Evolutionary conservation across 1,140 invertebrate species (phyloP), one percentile per base, ranked within the genome.

Genomic region (Babylonia areolata): DNA sequence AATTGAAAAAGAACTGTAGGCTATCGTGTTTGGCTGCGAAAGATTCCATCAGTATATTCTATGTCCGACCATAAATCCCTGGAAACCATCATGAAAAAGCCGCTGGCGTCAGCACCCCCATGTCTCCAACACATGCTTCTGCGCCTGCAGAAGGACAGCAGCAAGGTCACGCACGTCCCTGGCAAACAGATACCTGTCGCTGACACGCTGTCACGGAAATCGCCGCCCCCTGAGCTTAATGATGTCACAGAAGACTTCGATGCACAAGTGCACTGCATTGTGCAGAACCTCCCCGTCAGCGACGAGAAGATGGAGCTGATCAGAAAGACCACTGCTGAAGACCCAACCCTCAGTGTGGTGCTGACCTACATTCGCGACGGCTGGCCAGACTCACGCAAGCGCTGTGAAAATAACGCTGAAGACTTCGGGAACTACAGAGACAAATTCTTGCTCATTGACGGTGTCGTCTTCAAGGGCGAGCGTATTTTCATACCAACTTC

Each of bases 1-100:
- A 84, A 94, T 95, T 40, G 95, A 96, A 81, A 95, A 94, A 90
- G 95, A 96, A 93, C 94, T 94, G 5, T 89, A 95, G 11, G 94
- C 94, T 17, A 94, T 96, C 28, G 86, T 95, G 2, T 95, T 93
- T 91, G 94, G 92, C 17, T 90, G 95, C 9, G 90, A 93, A 80
- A 94, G 94, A 89, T 96, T 95, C 91, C 92, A 95, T 54, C 88
- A 95, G 58, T 96, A 95, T 88, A 73, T n/a, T 84, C 92, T 15
- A 58, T 89, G 84, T 91, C 90, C 11, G 94, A 94, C 85, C 93
- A 94, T 58, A 92, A 94, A 75, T 92, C 93, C 3, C 81, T 95
- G 64, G 85, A 88, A 58, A 73, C 58, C 5, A 91, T 92, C 28
- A 64, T 87, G 42, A 90, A 86, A 35, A 93, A 92, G 73, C 71